Percentiles rank a stretch among this genome's conserved stretches.
Evolutionary conservation across 2,113 vertebrate species (phyloP).

Genomic region (Rhizomys pruinosus): DNA sequence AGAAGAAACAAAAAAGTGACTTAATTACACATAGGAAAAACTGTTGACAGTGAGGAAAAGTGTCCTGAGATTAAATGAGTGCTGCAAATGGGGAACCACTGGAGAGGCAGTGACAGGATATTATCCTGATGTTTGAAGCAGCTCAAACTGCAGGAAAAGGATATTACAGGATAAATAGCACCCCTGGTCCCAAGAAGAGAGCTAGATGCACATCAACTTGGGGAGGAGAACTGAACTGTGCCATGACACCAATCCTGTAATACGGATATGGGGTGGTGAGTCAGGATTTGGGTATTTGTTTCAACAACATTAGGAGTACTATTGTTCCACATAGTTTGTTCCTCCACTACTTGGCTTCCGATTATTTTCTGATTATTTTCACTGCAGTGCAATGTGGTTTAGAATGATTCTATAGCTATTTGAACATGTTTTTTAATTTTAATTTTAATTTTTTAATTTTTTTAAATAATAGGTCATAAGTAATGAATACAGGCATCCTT

Average conservation of each 20-base stretch:
- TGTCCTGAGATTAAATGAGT: constrained; percentile 70
- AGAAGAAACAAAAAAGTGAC: constrained; percentile 32
- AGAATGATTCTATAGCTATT: background rate
- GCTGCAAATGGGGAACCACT: constrained; percentile 66
- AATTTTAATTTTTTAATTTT: too few relatives aligned
- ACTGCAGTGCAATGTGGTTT: background rate
- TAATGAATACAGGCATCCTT: too few relatives aligned
- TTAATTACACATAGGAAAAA: constrained; percentile 78
- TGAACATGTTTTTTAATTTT: too few relatives aligned
- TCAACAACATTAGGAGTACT: background rate
- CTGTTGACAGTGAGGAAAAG: constrained; percentile 68
- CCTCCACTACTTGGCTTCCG: background rate
- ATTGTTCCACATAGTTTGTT: background rate
- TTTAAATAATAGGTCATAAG: too few relatives aligned
- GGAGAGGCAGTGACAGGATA: constrained; percentile 42
- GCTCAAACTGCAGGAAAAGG: constrained; percentile 47
- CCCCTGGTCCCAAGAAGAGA: constrained; percentile 40
- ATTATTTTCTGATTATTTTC: constrained; percentile 1
- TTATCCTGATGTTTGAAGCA: constrained; percentile 48
- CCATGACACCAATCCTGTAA: background rate
- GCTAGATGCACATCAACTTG: background rate
- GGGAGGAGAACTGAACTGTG: background rate
- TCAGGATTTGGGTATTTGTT: constrained; percentile 29
- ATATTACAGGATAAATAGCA: constrained; percentile 60
- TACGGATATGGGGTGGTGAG: background rate